Base-by-base conservation (phyloP, 1,140 invertebrate genomes). In the Nephila pilipes region DNA sequence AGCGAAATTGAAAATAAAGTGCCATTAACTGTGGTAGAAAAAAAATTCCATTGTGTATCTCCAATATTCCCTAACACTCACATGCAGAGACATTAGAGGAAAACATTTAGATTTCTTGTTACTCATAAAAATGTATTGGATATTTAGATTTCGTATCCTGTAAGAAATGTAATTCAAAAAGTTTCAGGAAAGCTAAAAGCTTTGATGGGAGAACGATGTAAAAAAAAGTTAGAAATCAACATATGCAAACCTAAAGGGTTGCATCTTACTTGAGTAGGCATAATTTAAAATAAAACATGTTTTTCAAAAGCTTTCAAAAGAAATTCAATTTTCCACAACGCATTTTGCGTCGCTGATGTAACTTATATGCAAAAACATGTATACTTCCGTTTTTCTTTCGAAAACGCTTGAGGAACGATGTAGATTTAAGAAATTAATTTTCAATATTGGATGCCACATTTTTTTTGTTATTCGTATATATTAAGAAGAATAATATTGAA, bases 121-220 rank as follows among this genome's bases (percentile, higher is more conserved):
- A 55, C 46, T 54, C 81, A 83, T 83, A 83, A 83, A 83, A 83
- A 83, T 83, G 81, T 57, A 55, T 83, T 83, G 38, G 81, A 57
- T 83, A 83, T 83, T 83, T 83, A 83, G 22, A 18, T 81, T 81
- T 81, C 46, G 46, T 38, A 81, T 81, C 16, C 38, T 81, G 36
- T 55, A 14, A 22, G 22, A n/a, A 81, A 54, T 81, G 80, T 25
- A 81, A 81, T 54, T 81, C 80, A 55, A 55, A 81, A 81, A 38
- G 46, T 81, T 25, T 54, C 14, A 6, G 22, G 80, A 81, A 29
- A 54, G 80, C 69, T 75, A 75, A 81, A 81, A 55, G 80, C 80
- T 81, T 81, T 81, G 38, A 81, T 81, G 80, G 46, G 38, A 22
- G 80, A 81, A 81, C 8, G 16, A 18, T 5, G 8, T 2, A 54